phyloP scores from a whole-genome alignment of 2,888 invertebrate genomes.

The Capitulum mitella region DNA sequence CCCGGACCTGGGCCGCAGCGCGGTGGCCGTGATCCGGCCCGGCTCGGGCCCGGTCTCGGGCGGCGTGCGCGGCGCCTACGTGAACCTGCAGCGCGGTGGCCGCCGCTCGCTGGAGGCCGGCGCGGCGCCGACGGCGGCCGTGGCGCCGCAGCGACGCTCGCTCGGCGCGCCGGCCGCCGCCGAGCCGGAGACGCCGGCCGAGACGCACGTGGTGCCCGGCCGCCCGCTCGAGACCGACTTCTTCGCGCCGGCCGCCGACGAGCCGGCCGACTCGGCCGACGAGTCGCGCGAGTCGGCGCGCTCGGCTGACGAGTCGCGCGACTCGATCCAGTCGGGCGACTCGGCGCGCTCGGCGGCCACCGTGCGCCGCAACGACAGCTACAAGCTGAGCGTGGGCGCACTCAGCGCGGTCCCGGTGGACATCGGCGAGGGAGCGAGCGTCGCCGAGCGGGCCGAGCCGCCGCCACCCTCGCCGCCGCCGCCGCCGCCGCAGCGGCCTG shows the following conservation, averaged over 20 bases:
- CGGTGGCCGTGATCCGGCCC: too few species aligned
- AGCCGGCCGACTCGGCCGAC: background rate
- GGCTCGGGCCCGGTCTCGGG: background rate
- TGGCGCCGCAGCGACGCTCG: too few species aligned
- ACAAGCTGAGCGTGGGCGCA: constrained; percentile 13
- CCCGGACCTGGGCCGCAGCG: background rate
- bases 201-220: constrained; percentile 3
- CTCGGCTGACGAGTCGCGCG: constrained; percentile 1
- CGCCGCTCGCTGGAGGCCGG: too few species aligned
- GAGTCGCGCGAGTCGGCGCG: background rate
- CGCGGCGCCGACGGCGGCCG: too few species aligned
- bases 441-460: too few species aligned
- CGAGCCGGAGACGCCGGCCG: background rate
- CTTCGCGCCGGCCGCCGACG: background rate
- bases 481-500: background rate
- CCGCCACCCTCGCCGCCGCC: background rate
- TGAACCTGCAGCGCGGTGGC: constrained; percentile 29
- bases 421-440: background rate
- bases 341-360: constrained; percentile 7
- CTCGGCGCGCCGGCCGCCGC: too few species aligned
- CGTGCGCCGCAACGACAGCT: constrained; percentile 15
- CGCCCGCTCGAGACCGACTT: constrained; percentile 3
- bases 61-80: constrained; percentile 34
- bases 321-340: background rate
- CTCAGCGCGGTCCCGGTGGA: background rate